Evolutionary conservation across 2,888 invertebrate genomes (phyloP), one percentile per base, ranked within the genome.

Genomic region (Agonopterix alstromeriana): DNA sequence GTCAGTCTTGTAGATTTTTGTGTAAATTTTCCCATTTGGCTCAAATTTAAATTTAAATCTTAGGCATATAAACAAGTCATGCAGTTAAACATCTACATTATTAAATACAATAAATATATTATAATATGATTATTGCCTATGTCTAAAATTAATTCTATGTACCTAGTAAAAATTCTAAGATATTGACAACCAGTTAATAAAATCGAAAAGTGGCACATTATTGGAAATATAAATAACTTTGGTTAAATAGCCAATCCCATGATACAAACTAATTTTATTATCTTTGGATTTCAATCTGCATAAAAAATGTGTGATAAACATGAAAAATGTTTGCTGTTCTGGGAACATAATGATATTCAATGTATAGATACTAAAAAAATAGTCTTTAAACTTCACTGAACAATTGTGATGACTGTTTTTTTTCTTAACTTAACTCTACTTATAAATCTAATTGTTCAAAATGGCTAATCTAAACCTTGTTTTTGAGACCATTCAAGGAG

Each of bases 1-100:
- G 82, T 88, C 88, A 88, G 88, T 88, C 88, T 88, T 88, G 85
- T 83, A 86, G 81, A 84, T 85, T 86, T 75, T 82, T 84, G 80
- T 80, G 78, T 78, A 65, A 57, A 64, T 74, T 75, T 73, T 74
- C 73, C 70, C 68, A 74, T 80, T 85, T 84, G 85, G 85, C 86
- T 87, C 85, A 81, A 81, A 78, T 75, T 77, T 84, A 81, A 80
- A 78, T 75, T 77, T 60, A 69, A 70, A 75, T 63, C 79, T 77
- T 83, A 72, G 68, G 65, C 58, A 60, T 85, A 83, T 67, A 76
- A 82, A 83, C 76, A 80, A 84, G 72, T 81, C 83, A 85, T 85
- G 84, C 83, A 82, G 65, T 78, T 82, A 79, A 72, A 80, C 70
- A 73, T 79, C 74, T 77, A 71, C 73, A 70, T 73, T 66, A 73